A percentile compares a stretch with the other conserved stretches of the same genome.
Conservation (phyloP, 2,888 invertebrate genomes). For the Catocala fraxini region DNA sequence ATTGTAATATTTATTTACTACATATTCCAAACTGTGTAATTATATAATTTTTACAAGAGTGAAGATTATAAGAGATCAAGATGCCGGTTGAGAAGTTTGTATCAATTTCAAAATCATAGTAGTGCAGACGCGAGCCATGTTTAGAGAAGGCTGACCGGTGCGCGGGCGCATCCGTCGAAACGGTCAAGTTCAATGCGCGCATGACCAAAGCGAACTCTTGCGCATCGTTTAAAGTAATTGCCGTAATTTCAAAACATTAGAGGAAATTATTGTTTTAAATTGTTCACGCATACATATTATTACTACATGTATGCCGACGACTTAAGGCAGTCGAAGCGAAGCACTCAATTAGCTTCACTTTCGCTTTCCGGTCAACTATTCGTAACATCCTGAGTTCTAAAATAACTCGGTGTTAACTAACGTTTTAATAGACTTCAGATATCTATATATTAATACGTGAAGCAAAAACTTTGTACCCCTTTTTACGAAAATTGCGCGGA, state of each 20-base stretch:
- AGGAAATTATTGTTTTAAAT: constrained; percentile 11
- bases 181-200: constrained; percentile 82
- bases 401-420: not conserved
- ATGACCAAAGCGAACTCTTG: constrained; percentile 48
- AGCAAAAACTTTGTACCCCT: too few relatives aligned
- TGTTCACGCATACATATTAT: not conserved
- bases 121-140: constrained; percentile 44
- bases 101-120: constrained; percentile 58
- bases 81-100: constrained; percentile 55
- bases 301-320: constrained; percentile 5
- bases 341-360: constrained; percentile 10
- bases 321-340: not conserved
- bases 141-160: constrained; percentile 70
- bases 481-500: too few relatives aligned
- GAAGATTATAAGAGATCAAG: constrained; percentile 61
- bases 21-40: constrained; percentile 6
- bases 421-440: too few relatives aligned
- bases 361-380: constrained; percentile 9
- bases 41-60: constrained; percentile 18
- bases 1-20: too few relatives aligned
- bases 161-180: constrained; percentile 71
- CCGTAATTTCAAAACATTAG: constrained; percentile 37
- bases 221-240: constrained; percentile 50
- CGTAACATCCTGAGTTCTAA: constrained; percentile 1
- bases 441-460: too few relatives aligned